Evolutionary conservation across 1,140 invertebrate species (phyloP), one percentile per base, ranked within the genome.

Genomic region (Ceratina japonica): DNA sequence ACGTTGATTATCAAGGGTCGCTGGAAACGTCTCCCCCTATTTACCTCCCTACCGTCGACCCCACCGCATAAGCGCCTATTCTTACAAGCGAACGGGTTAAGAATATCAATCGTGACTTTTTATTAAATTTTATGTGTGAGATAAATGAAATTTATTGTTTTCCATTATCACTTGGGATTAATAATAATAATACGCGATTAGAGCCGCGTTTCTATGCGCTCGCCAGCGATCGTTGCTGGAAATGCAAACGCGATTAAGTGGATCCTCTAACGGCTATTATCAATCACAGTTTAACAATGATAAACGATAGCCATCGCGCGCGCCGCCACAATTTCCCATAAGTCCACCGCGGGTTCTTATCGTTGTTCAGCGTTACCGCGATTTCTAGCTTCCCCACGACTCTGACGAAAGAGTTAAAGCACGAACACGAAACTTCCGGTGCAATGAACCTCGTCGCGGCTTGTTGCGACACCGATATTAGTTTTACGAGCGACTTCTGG

Each of bases 371-470:
- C 63, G 65, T 65, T 64, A 51, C 58, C 71, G 59, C 66, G 70
- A 83, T 83, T 83, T 65, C 68, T 61, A 75, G 69, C 70, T 83
- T 84, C 68, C 51, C 52, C 44, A 72, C 61, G 69, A 15, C 68
- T 44, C 72, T 71, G 83, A 82, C 72, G 84, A 86, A 85, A 82
- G 83, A 86, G 83, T 85, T 86, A 76, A 86, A 52, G 76, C 77
- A 83, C 69, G 86, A 81, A 80, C 85, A 82, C 71, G 86, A 86
- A 83, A 87, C 81, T 87, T 87, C 86, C 86, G 86, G 86, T 83
- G 79, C 86, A 87, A 87, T 64, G 86, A 87, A 87, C 86, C 27
- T 56, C 86, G 78, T 79, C 82, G 61, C 63, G 22, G 52, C 70
- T 80, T 68, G 78, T 84, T 85, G 78, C 73, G 80, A 81, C 81